phyloP scores from a whole-genome alignment of 1,140 invertebrate species.

The Nixonia krombeini region DNA sequence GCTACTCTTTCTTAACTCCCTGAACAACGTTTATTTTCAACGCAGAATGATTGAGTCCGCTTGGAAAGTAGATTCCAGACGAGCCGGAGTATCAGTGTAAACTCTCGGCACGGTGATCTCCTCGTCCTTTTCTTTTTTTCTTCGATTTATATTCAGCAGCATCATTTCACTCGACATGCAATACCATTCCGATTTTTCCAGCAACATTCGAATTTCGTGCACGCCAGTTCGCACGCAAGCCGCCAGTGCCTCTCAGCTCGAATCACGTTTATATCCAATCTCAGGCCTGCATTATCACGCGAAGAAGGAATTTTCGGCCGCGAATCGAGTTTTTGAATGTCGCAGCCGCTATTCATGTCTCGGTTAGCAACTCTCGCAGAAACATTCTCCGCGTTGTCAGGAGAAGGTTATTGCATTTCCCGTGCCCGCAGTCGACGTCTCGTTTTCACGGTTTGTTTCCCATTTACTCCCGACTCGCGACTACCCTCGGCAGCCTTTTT shows the following conservation, averaged over 20 bases:
- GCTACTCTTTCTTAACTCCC: too few relatives aligned
- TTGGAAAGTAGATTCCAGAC: too few relatives aligned
- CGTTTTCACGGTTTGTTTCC: conserved; percentile 67
- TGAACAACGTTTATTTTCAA: too few relatives aligned
- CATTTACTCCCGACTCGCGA: conserved; percentile 50
- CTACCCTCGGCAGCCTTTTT: conserved; percentile 23
- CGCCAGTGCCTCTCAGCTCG: neutral
- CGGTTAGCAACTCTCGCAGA: conserved; percentile 31
- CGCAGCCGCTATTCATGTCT: conserved; percentile 22
- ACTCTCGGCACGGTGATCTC: too few relatives aligned
- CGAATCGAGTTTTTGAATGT: conserved; percentile 43
- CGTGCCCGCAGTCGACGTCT: conserved; percentile 53
- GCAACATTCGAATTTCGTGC: conserved; percentile 25
- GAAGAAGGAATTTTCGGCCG: conserved; percentile 19
- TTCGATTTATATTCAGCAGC: conserved; percentile 43
- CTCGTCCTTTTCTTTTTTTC: conserved; percentile 3
- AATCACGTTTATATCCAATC: neutral
- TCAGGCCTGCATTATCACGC: conserved; percentile 1
- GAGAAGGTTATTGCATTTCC: conserved; percentile 62
- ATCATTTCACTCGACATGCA: conserved; percentile 28
- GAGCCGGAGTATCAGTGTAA: too few relatives aligned
- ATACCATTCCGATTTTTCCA: conserved; percentile 20
- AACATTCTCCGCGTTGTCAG: conserved; percentile 53
- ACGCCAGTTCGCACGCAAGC: neutral
- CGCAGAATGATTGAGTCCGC: too few relatives aligned